Base-by-base conservation (phyloP, 2,113 vertebrate genomes). In the Cololabis saira region DNA sequence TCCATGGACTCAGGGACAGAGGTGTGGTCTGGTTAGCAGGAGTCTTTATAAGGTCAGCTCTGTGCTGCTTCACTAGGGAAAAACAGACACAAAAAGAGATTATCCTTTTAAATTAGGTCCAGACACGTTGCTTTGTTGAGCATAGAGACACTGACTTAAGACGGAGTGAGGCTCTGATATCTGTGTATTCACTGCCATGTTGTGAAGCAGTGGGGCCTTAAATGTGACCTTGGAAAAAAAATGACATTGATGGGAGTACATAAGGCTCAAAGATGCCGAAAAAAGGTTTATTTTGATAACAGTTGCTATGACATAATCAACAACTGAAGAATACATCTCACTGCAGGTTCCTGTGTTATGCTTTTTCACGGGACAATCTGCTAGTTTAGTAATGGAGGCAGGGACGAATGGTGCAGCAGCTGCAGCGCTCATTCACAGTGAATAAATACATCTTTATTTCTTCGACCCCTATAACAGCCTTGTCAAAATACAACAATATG, bases 1-100 rank as follows among this genome's bases (percentile, higher is more conserved):
- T 93, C 92, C 93, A 93, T 94, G 82, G 73, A 88, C 77, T 68
- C 42, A 8, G 70, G 52, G 71, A 88, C 71, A 69, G 76, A 90
- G 82, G 86, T 84, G 74, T 78, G 78, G 76, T 79, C 68, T 87
- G 72, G 75, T 75, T 60, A 54, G 74, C 16, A 57, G 62, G 63
- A 84, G 69, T 75, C 83, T 84, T 76, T 80, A 67, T 81, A 76
- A 74, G 84, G 84, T 85, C 70, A 74, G 82, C 80, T 85, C 64
- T 77, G 82, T 78, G 80, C 79, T 83, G 88, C 84, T 90, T 87
- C 75, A 74, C 79, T 85, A 61, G 77, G 44, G 48, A 79, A 76
- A 80, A 73, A 88, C 70, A 79, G 62, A 78, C 21, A 87, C 54
- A 79, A 10, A 59, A 47, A 14, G 61, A 80, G 83, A 85, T 86